These are phyloP conservation scores for Drosophila virilis DNA, from an alignment of 1,140 invertebrate species.

Conservation along the genomic window DNA sequence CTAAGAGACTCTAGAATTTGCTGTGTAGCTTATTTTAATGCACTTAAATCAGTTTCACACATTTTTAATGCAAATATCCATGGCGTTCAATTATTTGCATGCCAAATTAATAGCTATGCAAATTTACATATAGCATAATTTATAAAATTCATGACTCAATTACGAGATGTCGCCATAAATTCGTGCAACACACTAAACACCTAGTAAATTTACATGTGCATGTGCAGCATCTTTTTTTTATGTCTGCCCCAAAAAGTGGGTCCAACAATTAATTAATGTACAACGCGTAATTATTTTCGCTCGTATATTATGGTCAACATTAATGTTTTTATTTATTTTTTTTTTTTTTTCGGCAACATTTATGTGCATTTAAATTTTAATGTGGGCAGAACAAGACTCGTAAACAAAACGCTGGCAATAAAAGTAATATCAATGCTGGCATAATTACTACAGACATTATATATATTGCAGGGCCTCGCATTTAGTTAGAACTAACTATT, in stretches of 20 bases:
- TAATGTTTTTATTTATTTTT: constrained; percentile 34
- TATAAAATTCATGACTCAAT: constrained; percentile 52
- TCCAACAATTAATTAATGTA: constrained; percentile 63
- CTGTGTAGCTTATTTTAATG: background rate
- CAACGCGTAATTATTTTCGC: constrained; percentile 42
- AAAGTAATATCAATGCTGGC: constrained; percentile 6
- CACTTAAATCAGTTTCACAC: background rate
- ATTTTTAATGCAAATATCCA: background rate
- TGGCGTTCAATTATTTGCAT: constrained; percentile 51
- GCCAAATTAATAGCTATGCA: constrained; percentile 56
- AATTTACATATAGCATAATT: constrained; percentile 23
- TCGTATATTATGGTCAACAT: constrained; percentile 52
- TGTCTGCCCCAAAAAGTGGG: constrained; percentile 26
- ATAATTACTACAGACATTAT: background rate
- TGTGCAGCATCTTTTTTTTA: constrained; percentile 50
- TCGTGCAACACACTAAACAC: constrained; percentile 55
- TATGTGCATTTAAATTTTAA: constrained; percentile 60
- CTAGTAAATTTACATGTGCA: constrained; percentile 48
- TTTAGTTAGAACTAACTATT: constrained; percentile 14
- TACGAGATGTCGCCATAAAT: constrained; percentile 56
- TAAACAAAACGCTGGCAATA: background rate
- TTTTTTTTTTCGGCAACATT: constrained; percentile 11
- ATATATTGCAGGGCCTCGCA: background rate
- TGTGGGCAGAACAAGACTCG: background rate
- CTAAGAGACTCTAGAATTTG: background rate